phyloP scores from a whole-genome alignment of 2,888 invertebrate species.

The Anoncus sp. region DNA sequence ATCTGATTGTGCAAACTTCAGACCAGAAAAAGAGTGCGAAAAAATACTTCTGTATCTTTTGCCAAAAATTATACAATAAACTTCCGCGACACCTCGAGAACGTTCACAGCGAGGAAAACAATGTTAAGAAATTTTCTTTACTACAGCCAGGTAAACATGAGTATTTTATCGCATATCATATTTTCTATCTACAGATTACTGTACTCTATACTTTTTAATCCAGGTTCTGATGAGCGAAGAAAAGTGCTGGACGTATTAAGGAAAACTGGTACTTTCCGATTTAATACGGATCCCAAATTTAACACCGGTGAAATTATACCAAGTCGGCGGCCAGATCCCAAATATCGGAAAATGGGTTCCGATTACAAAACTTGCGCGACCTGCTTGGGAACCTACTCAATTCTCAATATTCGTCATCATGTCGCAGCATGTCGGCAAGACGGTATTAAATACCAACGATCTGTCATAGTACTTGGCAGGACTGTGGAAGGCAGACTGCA shows the following conservation, averaged over 20 bases:
- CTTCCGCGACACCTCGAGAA: constrained; percentile 29
- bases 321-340: constrained; percentile 12
- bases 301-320: constrained; percentile 25
- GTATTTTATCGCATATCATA: no score
- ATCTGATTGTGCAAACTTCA: not conserved
- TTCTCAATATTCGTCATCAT: no score
- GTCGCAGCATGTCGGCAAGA: no score
- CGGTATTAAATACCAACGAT: no score
- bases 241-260: constrained; percentile 10
- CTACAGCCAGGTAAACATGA: not conserved
- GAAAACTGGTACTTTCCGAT: constrained; percentile 28
- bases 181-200: no score
- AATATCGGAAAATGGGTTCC: no score
- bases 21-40: not conserved
- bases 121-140: constrained; percentile 10
- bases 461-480: no score
- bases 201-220: no score
- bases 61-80: constrained; percentile 24
- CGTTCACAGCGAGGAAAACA: constrained; percentile 12
- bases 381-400: no score
- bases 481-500: not conserved
- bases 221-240: constrained; percentile 13
- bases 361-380: no score
- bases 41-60: constrained; percentile 27
- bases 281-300: constrained; percentile 5